phyloP scores from a whole-genome alignment of 2,888 invertebrate genomes.

The Norana najaformis region DNA sequence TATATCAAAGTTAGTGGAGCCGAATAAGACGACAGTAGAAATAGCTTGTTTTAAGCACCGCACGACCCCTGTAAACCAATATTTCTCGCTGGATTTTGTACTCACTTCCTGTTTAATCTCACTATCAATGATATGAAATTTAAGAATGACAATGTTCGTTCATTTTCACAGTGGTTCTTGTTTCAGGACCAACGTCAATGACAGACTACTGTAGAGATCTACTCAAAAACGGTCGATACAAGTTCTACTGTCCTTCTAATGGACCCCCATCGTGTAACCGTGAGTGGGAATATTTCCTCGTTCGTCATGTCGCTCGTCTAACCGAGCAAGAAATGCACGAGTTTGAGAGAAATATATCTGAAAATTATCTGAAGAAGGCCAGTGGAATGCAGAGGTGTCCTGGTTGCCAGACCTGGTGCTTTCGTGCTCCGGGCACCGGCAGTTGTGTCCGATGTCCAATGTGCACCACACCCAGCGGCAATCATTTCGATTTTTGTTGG shows the following conservation, averaged over 20 bases:
- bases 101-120: no score
- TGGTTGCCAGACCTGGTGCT: slow-evolving; percentile 20
- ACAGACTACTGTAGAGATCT: slow-evolving; percentile 26
- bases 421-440: background rate
- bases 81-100: no score
- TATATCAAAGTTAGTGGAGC: no score
- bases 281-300: slow-evolving; percentile 23
- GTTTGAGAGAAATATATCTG: slow-evolving; percentile 20
- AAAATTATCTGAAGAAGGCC: slow-evolving; percentile 10
- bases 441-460: background rate
- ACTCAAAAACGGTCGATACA: background rate
- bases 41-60: no score
- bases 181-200: slow-evolving; percentile 4
- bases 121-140: no score
- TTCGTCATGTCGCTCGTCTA: slow-evolving; percentile 28
- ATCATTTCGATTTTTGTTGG: slow-evolving; percentile 23
- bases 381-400: slow-evolving; percentile 17
- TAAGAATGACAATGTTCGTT: no score
- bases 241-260: slow-evolving; percentile 28
- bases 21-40: no score
- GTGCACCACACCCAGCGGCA: background rate
- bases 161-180: no score
- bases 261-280: background rate
- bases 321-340: background rate
- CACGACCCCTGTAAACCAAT: no score